Conservation (phyloP, 2,888 invertebrate species). For the Drosophila paracracens region DNA sequence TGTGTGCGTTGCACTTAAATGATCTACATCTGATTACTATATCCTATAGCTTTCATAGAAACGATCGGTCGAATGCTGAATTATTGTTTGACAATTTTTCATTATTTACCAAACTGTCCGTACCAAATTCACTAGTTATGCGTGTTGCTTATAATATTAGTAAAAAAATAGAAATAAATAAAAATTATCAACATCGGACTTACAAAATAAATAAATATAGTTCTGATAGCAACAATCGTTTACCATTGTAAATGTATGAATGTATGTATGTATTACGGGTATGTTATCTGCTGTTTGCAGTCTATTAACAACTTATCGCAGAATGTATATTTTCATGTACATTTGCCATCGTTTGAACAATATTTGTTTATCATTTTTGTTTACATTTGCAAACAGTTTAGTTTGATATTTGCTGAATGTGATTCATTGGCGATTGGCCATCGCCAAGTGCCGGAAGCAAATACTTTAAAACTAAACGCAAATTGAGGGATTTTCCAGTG, state of each 20-base stretch:
- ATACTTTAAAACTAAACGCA: slow-evolving; percentile 45
- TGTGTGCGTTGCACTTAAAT: background rate
- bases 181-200: background rate
- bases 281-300: background rate
- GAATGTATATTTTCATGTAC: background rate
- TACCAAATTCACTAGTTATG: background rate
- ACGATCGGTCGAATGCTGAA: background rate
- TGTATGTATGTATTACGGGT: background rate
- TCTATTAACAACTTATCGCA: background rate
- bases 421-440: slow-evolving; percentile 37
- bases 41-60: background rate
- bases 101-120: background rate
- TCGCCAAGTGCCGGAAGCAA: slow-evolving; percentile 49
- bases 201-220: background rate
- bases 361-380: background rate
- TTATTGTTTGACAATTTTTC: background rate
- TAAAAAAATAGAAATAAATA: background rate
- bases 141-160: background rate
- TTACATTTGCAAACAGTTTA: background rate
- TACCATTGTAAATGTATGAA: background rate
- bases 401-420: slow-evolving; percentile 3
- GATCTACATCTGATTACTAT: background rate
- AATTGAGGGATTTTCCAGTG: slow-evolving; percentile 50
- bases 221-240: background rate
- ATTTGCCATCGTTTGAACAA: background rate